Evolutionary conservation across 2,888 invertebrate genomes (phyloP).

Genomic region (Ichneumoninae sp.): DNA sequence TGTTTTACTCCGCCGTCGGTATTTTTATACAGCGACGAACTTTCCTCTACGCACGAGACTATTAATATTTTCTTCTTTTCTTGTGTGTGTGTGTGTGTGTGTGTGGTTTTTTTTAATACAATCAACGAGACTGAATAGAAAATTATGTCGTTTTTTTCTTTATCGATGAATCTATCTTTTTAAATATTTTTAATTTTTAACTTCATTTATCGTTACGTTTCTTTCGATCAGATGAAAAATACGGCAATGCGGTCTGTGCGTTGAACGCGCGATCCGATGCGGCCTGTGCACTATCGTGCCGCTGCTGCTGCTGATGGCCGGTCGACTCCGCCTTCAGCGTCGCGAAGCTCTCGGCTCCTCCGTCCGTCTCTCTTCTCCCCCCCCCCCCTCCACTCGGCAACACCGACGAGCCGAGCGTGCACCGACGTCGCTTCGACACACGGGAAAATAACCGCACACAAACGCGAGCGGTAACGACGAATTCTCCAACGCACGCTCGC

Average conservation of each 20-base stretch:
- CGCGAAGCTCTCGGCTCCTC: constrained; percentile 32
- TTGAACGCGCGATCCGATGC: constrained; percentile 70
- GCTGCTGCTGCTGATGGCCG: constrained; percentile 49
- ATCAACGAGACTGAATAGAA: too few species aligned
- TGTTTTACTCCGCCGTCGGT: constrained; percentile 15
- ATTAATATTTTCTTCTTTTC: neutral
- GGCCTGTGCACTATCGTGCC: constrained; percentile 71
- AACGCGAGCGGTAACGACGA: constrained; percentile 57
- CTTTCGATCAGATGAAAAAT: constrained; percentile 63
- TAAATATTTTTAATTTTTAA: neutral
- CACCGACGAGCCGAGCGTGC: neutral
- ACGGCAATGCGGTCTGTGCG: constrained; percentile 79
- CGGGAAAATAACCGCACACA: neutral
- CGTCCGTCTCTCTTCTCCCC: neutral
- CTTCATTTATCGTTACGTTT: neutral
- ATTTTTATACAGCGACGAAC: constrained; percentile 30
- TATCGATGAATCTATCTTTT: neutral
- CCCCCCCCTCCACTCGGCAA: neutral
- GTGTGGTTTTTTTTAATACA: too few species aligned
- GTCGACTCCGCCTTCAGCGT: constrained; percentile 31
- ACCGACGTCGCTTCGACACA: neutral
- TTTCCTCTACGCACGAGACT: constrained; percentile 35
- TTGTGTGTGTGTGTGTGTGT: too few species aligned
- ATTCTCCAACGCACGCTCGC: constrained; percentile 70
- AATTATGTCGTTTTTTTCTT: neutral